These are phyloP conservation scores for Diorhabda sublineata DNA, from an alignment of 1,140 invertebrate genomes.

Conservation along the genomic window DNA sequence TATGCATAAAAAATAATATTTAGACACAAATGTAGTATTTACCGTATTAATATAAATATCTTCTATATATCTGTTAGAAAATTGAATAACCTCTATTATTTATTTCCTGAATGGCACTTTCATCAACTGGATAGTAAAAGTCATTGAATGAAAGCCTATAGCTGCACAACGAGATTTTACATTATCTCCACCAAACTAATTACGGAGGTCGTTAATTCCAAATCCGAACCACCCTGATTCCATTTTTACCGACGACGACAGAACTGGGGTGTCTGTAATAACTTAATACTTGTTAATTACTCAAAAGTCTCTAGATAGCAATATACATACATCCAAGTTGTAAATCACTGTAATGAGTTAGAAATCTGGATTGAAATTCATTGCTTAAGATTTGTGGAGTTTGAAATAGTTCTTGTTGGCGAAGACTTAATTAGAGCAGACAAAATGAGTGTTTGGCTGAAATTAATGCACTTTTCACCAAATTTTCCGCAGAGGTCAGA, in stretches of 20 bases:
- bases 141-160: too few species aligned
- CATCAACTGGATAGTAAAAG: too few species aligned
- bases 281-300: slow-evolving; percentile 30
- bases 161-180: too few species aligned
- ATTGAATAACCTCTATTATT: too few species aligned
- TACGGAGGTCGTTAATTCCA: slow-evolving; percentile 12
- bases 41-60: too few species aligned
- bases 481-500: too few species aligned
- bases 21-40: too few species aligned
- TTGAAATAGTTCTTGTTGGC: slow-evolving; percentile 7
- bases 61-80: too few species aligned
- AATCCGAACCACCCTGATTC: slow-evolving; percentile 22
- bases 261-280: slow-evolving; percentile 21
- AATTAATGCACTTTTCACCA: too few species aligned
- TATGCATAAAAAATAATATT: too few species aligned
- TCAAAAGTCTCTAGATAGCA: slow-evolving; percentile 24
- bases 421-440: background rate
- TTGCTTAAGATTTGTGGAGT: slow-evolving; percentile 9
- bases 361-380: slow-evolving; percentile 12
- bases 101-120: too few species aligned
- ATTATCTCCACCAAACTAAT: slow-evolving; percentile 11
- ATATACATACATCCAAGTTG: slow-evolving; percentile 21
- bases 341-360: slow-evolving; percentile 23
- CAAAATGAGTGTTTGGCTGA: too few species aligned
- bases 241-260: slow-evolving; percentile 21